These are phyloP conservation scores for Meliscaeva auricollis DNA, from an alignment of 2,888 invertebrate species.

Conservation along the genomic window DNA sequence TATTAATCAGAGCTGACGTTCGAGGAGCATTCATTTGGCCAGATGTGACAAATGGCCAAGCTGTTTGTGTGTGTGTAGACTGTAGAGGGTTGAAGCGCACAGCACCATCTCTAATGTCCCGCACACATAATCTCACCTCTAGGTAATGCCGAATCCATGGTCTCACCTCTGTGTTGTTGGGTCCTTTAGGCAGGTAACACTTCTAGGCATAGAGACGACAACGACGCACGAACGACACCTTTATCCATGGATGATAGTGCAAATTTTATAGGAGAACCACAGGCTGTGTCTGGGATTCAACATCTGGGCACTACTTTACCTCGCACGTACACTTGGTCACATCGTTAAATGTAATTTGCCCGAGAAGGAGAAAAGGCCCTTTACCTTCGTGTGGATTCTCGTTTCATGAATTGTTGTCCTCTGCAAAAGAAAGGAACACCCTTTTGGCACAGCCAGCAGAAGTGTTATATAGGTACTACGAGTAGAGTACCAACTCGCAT, in stretches of 20 bases:
- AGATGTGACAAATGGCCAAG: constrained; percentile 63
- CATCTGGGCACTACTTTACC: constrained; percentile 47
- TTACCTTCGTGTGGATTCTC: constrained; percentile 27
- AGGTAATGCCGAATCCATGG: constrained; percentile 17
- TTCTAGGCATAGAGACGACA: background rate
- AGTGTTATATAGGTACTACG: background rate
- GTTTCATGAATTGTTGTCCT: constrained; percentile 20
- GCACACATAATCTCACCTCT: constrained; percentile 17
- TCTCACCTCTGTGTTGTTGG: background rate
- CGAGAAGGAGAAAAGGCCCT: constrained; percentile 39
- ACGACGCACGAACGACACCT: constrained; percentile 6
- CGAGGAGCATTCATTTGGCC: constrained; percentile 63
- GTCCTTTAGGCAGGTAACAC: constrained; percentile 9
- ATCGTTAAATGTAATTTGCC: constrained; percentile 75
- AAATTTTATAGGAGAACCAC: constrained; percentile 41
- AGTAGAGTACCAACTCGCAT: no score
- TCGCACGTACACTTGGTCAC: constrained; percentile 51
- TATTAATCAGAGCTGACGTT: constrained; percentile 75
- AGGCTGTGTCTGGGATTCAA: constrained; percentile 33
- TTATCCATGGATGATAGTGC: constrained; percentile 37
- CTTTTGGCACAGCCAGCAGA: constrained; percentile 16
- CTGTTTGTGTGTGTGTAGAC: background rate
- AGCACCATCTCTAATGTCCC: no score
- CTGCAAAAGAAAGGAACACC: constrained; percentile 29
- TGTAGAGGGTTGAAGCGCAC: constrained; percentile 17